Conservation (phyloP, 2,113 vertebrate species). For the Perca fluviatilis region DNA sequence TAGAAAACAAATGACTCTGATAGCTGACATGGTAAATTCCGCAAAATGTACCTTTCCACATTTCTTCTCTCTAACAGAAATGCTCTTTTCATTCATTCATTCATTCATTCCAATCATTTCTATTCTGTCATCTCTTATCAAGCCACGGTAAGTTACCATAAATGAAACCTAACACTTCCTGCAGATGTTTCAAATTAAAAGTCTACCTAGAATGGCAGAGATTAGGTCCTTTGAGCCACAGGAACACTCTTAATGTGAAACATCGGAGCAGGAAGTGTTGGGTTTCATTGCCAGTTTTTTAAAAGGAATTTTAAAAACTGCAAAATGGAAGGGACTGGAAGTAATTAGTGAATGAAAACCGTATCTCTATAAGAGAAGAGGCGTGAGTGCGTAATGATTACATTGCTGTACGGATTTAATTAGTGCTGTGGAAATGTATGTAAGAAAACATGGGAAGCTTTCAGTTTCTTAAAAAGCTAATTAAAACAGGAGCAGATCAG, state of each 20-base stretch:
- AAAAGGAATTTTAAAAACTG: neutral
- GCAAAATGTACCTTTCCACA: constrained; percentile 6
- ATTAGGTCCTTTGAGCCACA: constrained; percentile 10
- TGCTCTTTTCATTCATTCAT: neutral
- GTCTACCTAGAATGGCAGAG: neutral
- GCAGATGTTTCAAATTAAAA: constrained; percentile 47
- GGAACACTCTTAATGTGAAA: constrained; percentile 45
- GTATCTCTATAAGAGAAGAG: neutral
- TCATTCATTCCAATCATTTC: neutral
- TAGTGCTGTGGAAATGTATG: constrained; percentile 6
- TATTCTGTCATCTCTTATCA: neutral
- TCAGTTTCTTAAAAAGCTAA: neutral
- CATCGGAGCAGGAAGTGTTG: constrained; percentile 35
- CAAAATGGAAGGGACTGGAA: constrained; percentile 7
- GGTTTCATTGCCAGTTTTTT: neutral
- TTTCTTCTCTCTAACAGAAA: neutral
- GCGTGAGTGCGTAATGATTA: neutral
- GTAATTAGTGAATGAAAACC: constrained; percentile 21
- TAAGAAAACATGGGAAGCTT: neutral
- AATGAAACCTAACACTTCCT: constrained; percentile 14
- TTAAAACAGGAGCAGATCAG: neutral
- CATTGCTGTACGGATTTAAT: neutral
- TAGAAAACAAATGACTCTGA: neutral
- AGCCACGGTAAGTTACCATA: neutral
- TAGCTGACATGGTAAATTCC: neutral